These are phyloP conservation scores for Tupiocoris notatus DNA, from an alignment of 2,888 invertebrate species.

Conservation along the genomic window DNA sequence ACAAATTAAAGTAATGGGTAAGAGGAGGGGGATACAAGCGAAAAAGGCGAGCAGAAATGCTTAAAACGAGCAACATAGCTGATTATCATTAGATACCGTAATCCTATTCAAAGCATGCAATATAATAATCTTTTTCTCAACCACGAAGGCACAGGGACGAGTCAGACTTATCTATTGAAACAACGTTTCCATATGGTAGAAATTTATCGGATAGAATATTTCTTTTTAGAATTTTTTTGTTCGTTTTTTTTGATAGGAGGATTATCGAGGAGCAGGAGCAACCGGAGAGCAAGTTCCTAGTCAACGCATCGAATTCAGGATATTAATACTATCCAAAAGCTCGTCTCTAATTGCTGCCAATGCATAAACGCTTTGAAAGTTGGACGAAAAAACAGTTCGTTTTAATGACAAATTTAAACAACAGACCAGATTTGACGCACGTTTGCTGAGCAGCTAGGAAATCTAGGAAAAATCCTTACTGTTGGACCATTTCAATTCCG, in stretches of 20 bases:
- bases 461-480: not conserved
- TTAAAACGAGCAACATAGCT: not conserved
- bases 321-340: too few species aligned
- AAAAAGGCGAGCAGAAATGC: not conserved
- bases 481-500: not conserved
- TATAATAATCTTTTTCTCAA: not conserved
- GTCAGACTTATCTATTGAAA: not conserved
- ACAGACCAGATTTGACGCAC: too few species aligned
- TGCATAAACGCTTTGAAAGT: too few species aligned
- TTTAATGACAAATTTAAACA: too few species aligned
- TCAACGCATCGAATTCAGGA: too few species aligned
- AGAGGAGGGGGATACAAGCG: not conserved
- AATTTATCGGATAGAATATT: not conserved
- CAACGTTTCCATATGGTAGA: not conserved
- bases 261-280: too few species aligned
- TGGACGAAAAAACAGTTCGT: too few species aligned
- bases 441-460: too few species aligned
- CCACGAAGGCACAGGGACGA: not conserved
- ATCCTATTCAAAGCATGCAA: not conserved
- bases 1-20: slow-evolving; percentile 18
- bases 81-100: not conserved
- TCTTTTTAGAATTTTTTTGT: too few species aligned
- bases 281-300: too few species aligned
- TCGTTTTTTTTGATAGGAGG: too few species aligned
- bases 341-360: too few species aligned